Evolutionary conservation across 1,140 invertebrate genomes (phyloP).

Genomic region (Achroia grisella): DNA sequence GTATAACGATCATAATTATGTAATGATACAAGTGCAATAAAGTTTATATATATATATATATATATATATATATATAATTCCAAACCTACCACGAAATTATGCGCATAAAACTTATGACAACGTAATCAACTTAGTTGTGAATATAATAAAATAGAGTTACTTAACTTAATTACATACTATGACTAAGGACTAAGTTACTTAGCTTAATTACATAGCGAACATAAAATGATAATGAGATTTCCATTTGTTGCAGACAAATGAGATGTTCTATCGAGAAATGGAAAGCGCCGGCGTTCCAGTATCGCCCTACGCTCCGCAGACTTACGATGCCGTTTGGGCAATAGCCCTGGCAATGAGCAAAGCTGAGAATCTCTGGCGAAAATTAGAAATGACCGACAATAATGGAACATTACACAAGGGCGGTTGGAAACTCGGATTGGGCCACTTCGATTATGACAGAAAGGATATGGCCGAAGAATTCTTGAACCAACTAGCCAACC

Average conservation of each 20-base stretch:
- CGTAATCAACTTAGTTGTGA: too few relatives aligned
- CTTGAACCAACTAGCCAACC: slow-evolving; percentile 78
- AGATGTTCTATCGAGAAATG: slow-evolving; percentile 79
- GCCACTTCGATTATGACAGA: slow-evolving; percentile 81
- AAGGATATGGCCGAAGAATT: slow-evolving; percentile 81
- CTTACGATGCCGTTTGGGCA: slow-evolving; percentile 93
- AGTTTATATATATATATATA: too few relatives aligned
- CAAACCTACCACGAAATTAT: too few relatives aligned
- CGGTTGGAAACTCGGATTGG: slow-evolving; percentile 58
- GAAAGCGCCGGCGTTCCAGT: slow-evolving; percentile 69
- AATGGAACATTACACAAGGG: slow-evolving; percentile 18
- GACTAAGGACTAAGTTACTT: too few relatives aligned
- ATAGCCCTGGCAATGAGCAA: slow-evolving; percentile 82
- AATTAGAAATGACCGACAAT: slow-evolving; percentile 9
- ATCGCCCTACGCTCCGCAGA: slow-evolving; percentile 83
- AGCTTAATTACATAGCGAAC: not conserved
- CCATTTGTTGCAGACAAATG: slow-evolving; percentile 76
- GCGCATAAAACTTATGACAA: too few relatives aligned
- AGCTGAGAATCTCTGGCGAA: slow-evolving; percentile 64
- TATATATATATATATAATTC: too few relatives aligned
- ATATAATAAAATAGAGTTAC: too few relatives aligned
- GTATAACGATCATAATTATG: too few relatives aligned
- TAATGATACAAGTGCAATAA: too few relatives aligned
- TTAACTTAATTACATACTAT: too few relatives aligned
- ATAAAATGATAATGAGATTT: not conserved